These are phyloP conservation scores for Scolanthus callimorphus DNA, from an alignment of 92 coral and sea anemone species.

Conservation along the genomic window DNA sequence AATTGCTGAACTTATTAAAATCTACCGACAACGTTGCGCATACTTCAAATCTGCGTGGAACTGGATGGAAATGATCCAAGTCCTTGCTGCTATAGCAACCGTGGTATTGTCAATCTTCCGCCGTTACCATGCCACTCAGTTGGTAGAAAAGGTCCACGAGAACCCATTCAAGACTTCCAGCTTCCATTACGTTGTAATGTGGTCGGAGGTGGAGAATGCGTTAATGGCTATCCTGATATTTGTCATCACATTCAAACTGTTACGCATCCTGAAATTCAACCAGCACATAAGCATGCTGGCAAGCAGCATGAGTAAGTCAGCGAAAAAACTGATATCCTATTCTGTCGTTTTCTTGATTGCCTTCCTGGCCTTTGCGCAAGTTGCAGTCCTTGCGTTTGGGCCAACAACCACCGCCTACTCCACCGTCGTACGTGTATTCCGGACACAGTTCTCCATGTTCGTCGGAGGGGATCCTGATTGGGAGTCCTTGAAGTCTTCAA, in stretches of 20 bases:
- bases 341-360: slow-evolving; percentile 77
- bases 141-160: slow-evolving; percentile 66
- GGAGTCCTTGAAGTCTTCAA: slow-evolving; percentile 52
- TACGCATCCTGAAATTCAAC: slow-evolving; percentile 85
- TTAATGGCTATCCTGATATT: slow-evolving; percentile 87
- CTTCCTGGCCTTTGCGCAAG: slow-evolving; percentile 79
- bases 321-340: slow-evolving; percentile 56
- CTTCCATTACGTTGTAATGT: slow-evolving; percentile 84
- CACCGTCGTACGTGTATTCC: slow-evolving; percentile 65
- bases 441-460: slow-evolving; percentile 85
- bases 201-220: slow-evolving; percentile 73
- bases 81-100: slow-evolving; percentile 67
- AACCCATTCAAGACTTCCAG: slow-evolving; percentile 84
- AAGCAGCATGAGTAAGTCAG: slow-evolving; percentile 65
- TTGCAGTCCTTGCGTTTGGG: slow-evolving; percentile 82
- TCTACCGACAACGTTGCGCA: slow-evolving; percentile 58
- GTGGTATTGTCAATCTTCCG: slow-evolving; percentile 83
- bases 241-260: slow-evolving; percentile 68
- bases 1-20: slow-evolving; percentile 63
- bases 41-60: slow-evolving; percentile 82
- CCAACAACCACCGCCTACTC: slow-evolving; percentile 62
- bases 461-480: slow-evolving; percentile 82
- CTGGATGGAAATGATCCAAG: slow-evolving; percentile 77
- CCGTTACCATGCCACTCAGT: slow-evolving; percentile 71
- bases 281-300: slow-evolving; percentile 77